Conservation (phyloP, 2,113 vertebrate species). For the Lamprologus lemairii region DNA sequence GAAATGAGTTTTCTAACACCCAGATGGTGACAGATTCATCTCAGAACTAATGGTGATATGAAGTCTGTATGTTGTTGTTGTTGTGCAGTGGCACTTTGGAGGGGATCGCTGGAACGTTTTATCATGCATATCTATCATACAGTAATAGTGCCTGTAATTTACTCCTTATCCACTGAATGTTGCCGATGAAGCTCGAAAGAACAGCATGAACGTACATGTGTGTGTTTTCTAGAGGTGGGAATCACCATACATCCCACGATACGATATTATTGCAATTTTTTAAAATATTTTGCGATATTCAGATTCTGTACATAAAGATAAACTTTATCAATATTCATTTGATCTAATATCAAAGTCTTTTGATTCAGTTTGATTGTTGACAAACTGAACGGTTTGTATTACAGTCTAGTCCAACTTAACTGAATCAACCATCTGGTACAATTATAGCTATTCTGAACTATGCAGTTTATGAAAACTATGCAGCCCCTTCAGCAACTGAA, state of each 20-base stretch:
- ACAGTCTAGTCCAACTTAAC: too few relatives aligned
- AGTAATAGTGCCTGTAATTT: background rate
- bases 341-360: too few relatives aligned
- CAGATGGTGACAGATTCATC: background rate
- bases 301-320: too few relatives aligned
- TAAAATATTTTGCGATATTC: rapidly evolving
- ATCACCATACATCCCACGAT: too few relatives aligned
- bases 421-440: too few relatives aligned
- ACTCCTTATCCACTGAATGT: background rate
- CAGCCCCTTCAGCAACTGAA: too few relatives aligned
- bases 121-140: background rate
- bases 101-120: background rate
- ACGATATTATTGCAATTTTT: too few relatives aligned
- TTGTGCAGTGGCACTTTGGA: background rate
- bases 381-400: too few relatives aligned
- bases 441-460: too few relatives aligned
- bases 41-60: background rate
- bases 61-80: background rate
- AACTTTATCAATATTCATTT: too few relatives aligned
- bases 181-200: rapidly evolving
- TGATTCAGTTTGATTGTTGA: too few relatives aligned
- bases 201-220: background rate
- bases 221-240: background rate
- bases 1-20: background rate
- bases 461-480: too few relatives aligned